A percentile compares a stretch with the other conserved stretches of the same genome.
These are phyloP conservation scores for Calliopsis andreniformis DNA, from an alignment of 1,140 invertebrate genomes.

Conservation along the genomic window DNA sequence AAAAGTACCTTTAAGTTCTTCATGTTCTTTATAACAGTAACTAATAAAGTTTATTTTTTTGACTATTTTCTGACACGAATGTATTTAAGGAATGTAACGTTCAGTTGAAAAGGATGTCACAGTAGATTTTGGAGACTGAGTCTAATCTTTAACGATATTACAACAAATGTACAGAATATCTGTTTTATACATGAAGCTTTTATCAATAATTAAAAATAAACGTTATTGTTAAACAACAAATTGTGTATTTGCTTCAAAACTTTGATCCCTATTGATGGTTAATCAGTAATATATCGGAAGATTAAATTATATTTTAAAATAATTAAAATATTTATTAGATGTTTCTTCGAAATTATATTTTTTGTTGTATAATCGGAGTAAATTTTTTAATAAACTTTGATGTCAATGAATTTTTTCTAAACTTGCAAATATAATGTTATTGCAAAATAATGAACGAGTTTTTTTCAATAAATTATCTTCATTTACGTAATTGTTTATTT, in stretches of 20 bases:
- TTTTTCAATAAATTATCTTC: no score
- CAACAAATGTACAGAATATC: slow-evolving; percentile 65
- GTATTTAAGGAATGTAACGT: slow-evolving; percentile 42
- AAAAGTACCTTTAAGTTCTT: slow-evolving; percentile 5
- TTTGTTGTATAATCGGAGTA: no score
- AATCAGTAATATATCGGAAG: no score
- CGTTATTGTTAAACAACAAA: slow-evolving; percentile 69
- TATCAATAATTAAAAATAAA: slow-evolving; percentile 67
- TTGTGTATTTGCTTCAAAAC: not conserved
- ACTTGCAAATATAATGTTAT: no score
- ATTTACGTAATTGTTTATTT: no score
- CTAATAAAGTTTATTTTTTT: slow-evolving; percentile 43
- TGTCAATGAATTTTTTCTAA: no score
- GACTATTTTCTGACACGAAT: slow-evolving; percentile 36
- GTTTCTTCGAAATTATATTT: no score
- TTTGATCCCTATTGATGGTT: no score
- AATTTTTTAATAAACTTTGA: no score
- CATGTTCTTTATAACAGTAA: slow-evolving; percentile 29
- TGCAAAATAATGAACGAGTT: no score
- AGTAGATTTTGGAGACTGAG: slow-evolving; percentile 65
- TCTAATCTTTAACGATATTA: slow-evolving; percentile 62
- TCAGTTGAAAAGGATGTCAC: slow-evolving; percentile 43
- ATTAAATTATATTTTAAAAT: no score
- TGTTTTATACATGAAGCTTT: slow-evolving; percentile 74
- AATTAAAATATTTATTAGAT: no score